Evolutionary conservation across 2,113 vertebrate genomes (phyloP).

Genomic region (Eulemur rufifrons): DNA sequence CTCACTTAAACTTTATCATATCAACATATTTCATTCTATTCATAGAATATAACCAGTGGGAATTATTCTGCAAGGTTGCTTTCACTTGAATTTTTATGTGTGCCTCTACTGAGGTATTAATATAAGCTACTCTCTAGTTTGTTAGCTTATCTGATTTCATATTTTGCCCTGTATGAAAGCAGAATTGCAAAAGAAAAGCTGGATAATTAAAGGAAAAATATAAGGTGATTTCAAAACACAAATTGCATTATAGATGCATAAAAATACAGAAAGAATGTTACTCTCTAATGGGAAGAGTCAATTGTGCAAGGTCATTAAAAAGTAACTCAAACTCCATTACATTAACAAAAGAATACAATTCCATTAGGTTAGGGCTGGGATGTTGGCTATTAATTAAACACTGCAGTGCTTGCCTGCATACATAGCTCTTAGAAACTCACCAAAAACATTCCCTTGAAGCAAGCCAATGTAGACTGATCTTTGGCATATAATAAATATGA

Average conservation of each 20-base stretch:
- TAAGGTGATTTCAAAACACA: constrained; percentile 55
- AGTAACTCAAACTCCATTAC: constrained; percentile 55
- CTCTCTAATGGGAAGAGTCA: constrained; percentile 40
- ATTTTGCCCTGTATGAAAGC: constrained; percentile 9
- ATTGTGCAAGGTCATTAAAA: constrained; percentile 62
- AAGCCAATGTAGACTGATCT: constrained; percentile 6
- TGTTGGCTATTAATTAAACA: constrained; percentile 43
- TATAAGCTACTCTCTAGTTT: not conserved
- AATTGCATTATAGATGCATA: constrained; percentile 57
- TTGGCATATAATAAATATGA: constrained; percentile 29
- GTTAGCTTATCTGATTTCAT: constrained; percentile 8
- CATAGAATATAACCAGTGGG: not conserved
- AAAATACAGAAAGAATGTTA: constrained; percentile 31
- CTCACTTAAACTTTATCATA: not conserved
- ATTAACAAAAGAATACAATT: constrained; percentile 42
- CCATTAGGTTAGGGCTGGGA: constrained; percentile 4
- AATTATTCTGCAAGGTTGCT: constrained; percentile 17
- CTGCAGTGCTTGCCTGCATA: not conserved
- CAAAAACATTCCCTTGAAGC: not conserved
- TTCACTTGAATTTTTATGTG: constrained; percentile 8
- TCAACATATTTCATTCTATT: not conserved
- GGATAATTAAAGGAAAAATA: constrained; percentile 52
- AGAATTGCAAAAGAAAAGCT: constrained; percentile 29
- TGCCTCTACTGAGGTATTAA: not conserved
- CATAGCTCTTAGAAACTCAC: not conserved